A percentile compares a stretch with the other conserved stretches of the same genome.
These are phyloP conservation scores for Nannobrachium achirus DNA, from an alignment of 2,113 vertebrate genomes.

Conservation along the genomic window DNA sequence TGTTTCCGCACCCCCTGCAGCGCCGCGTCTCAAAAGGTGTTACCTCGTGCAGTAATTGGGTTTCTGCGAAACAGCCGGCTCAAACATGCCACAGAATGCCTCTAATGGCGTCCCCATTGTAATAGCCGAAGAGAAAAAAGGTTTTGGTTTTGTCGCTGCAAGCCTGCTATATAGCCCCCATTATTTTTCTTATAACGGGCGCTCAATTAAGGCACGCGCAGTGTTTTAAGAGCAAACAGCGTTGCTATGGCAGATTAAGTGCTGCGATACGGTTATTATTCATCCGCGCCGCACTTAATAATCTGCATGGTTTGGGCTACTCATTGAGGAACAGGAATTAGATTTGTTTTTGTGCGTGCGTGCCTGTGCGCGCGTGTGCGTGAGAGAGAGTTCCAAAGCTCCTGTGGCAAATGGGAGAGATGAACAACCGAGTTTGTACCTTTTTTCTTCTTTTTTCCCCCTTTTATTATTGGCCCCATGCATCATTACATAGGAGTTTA, in stretches of 20 bases:
- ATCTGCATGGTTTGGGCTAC: constrained; percentile 47
- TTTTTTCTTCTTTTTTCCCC: no score
- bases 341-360: constrained; percentile 40
- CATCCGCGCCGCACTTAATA: constrained; percentile 23
- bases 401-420: constrained; percentile 40
- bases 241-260: constrained; percentile 36
- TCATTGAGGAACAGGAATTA: constrained; percentile 63
- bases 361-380: no score
- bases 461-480: constrained; percentile 57
- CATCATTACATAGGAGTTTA: constrained; percentile 52
- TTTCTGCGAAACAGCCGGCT: constrained; percentile 45
- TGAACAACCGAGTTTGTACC: constrained; percentile 59
- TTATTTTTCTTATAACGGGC: constrained; percentile 25
- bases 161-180: background rate
- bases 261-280: constrained; percentile 33
- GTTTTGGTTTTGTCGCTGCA: background rate
- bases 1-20: background rate
- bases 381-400: constrained; percentile 56
- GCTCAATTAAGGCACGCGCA: constrained; percentile 39
- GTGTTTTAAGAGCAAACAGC: constrained; percentile 26
- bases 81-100: constrained; percentile 15
- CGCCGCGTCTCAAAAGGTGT: background rate
- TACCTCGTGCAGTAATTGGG: constrained; percentile 22
- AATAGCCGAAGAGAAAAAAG: constrained; percentile 39
- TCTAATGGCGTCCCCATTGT: constrained; percentile 39